Base-by-base conservation (phyloP, 2,888 invertebrate species). In the Scaptomyza caliginosa region DNA sequence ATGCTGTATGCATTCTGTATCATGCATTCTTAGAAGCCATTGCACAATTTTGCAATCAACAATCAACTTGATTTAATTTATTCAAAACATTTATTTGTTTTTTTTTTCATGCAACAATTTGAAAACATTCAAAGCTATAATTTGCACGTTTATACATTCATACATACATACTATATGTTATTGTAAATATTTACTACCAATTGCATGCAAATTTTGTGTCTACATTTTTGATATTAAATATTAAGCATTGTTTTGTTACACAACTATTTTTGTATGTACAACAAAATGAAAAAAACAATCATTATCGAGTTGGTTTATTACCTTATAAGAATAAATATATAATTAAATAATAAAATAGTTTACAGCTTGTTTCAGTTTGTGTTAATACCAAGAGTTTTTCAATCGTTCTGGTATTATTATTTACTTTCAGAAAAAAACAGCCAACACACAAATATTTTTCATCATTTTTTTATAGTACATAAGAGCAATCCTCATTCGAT, bases 11-110 rank as follows among this genome's bases (percentile, higher is more conserved):
- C n/a, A 71, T 39, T 55, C 40, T n/a, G n/a, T n/a, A n/a, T n/a
- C n/a, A 21, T n/a, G 32, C 8, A 16, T 39, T 23, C 39, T 38
- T 13, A 11, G n/a, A 39, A 54, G 3, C 10, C 30, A 17, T 17
- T 5, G n/a, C 19, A 34, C 34, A 45, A 45, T 34, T 19, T 38
- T 40, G 52, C 21, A 34, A 46, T 42, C 70, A 42, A 26, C 56
- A 49, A 56, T 38, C 43, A 52, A 30, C 40, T 32, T 7, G 26
- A 28, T 45, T 69, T 42, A 52, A 55, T 55, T 63, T 36, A 21
- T 32, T 24, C 23, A 49, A 10, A 63, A 26, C n/a, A 24, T 49
- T 28, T 57, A 51, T 58, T 46, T 56, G 7, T 43, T 34, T 34
- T 50, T 34, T 43, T 34, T 34, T 50, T 34, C 8, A 51, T 46